These are phyloP conservation scores for Uromys caudimaculatus DNA, from an alignment of 2,797 vertebrate species.

Conservation along the genomic window DNA sequence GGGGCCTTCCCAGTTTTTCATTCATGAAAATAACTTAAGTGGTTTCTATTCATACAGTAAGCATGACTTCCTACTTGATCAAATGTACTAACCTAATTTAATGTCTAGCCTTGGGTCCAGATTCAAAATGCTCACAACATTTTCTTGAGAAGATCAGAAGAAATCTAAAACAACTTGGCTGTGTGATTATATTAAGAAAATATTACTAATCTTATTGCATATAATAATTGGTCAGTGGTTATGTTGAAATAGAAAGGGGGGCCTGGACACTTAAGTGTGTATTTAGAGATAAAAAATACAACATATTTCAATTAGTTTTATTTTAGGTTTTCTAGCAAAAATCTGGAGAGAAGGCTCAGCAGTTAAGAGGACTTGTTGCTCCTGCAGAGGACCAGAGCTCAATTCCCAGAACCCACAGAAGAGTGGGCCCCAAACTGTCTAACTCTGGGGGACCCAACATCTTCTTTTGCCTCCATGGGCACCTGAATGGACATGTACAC, in stretches of 20 bases:
- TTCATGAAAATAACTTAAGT: not conserved
- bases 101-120: not conserved
- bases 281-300: slow-evolving; percentile 25
- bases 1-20: not conserved
- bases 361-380: not conserved
- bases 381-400: not conserved
- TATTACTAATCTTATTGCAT: slow-evolving; percentile 2
- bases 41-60: not conserved
- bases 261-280: not conserved
- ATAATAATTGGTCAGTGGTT: not conserved
- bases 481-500: too few species aligned
- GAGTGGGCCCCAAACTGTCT: not conserved
- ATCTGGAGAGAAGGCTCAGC: not conserved
- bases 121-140: not conserved
- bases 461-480: not conserved
- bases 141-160: not conserved
- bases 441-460: too few species aligned
- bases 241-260: not conserved
- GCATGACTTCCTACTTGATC: not conserved
- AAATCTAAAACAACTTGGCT: not conserved
- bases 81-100: not conserved
- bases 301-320: not conserved
- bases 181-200: not conserved
- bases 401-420: not conserved
- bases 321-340: not conserved